phyloP scores from a whole-genome alignment of 2,888 invertebrate genomes.

The Limnephilus auricula region DNA sequence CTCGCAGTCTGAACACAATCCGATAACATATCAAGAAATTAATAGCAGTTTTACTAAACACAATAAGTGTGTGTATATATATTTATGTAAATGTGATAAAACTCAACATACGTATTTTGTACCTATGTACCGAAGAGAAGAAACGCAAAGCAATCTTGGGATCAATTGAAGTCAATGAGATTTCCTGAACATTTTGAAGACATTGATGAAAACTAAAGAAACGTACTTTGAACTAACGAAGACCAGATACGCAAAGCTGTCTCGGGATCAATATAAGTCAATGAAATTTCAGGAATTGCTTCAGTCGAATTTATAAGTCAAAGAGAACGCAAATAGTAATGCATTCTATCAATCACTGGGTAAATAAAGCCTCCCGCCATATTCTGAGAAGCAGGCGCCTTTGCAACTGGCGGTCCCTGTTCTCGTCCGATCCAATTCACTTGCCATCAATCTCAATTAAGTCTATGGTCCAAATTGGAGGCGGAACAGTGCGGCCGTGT shows the following conservation, averaged over 20 bases:
- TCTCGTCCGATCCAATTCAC: constrained; percentile 44
- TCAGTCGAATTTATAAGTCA: not conserved
- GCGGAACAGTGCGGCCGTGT: constrained; percentile 37
- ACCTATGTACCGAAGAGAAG: too few relatives aligned
- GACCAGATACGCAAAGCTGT: constrained; percentile 4
- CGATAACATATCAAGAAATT: not conserved
- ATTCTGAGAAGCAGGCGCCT: constrained; percentile 40
- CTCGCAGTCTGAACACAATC: not conserved
- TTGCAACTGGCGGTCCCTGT: constrained; percentile 1
- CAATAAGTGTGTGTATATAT: not conserved
- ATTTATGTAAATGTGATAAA: not conserved
- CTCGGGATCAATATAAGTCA: not conserved
- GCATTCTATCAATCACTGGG: constrained; percentile 39
- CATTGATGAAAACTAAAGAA: not conserved
- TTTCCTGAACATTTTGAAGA: too few relatives aligned
- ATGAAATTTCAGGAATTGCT: not conserved
- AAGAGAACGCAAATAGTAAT: constrained; percentile 4
- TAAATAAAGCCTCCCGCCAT: constrained; percentile 11
- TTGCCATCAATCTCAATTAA: constrained; percentile 53
- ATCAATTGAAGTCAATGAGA: too few relatives aligned
- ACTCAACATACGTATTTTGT: too few relatives aligned
- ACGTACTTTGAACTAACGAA: not conserved
- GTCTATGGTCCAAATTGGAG: constrained; percentile 33
- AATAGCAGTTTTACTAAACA: not conserved
- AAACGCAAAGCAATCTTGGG: not conserved